These are phyloP conservation scores for Acrobeloides nanus DNA, from an alignment of 2,888 invertebrate genomes.

Conservation along the genomic window DNA sequence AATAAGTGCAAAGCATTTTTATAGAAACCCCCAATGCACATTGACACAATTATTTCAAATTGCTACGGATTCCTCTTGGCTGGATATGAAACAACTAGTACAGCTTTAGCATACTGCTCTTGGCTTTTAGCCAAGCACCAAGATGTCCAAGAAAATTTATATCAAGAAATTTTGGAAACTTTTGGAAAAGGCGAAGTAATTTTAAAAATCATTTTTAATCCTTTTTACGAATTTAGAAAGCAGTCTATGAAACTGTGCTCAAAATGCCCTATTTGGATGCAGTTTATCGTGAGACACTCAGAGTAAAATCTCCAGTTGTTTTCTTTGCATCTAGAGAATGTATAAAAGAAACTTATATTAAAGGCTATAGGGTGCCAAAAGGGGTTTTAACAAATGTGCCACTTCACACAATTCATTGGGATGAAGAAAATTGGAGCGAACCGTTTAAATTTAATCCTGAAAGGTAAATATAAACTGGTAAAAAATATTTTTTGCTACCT, in stretches of 20 bases:
- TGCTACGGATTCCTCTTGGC: constrained; percentile 58
- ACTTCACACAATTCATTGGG: constrained; percentile 20
- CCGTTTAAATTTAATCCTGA: constrained; percentile 38
- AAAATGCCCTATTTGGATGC: constrained; percentile 42
- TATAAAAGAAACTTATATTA: constrained; percentile 27
- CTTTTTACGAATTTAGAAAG: too few species aligned
- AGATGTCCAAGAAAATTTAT: constrained; percentile 56
- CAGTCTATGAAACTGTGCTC: too few species aligned
- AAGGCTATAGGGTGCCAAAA: constrained; percentile 21
- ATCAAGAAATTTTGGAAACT: constrained; percentile 55
- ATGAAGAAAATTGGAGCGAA: constrained; percentile 32
- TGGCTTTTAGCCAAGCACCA: constrained; percentile 58
- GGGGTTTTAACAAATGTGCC: constrained; percentile 24
- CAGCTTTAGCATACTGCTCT: constrained; percentile 57
- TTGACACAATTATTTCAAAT: constrained; percentile 54
- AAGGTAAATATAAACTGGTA: too few species aligned
- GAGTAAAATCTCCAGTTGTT: constrained; percentile 43
- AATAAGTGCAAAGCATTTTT: too few species aligned
- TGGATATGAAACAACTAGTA: constrained; percentile 60
- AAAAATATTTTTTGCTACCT: too few species aligned
- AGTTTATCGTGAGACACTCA: constrained; percentile 42
- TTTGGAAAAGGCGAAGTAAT: too few species aligned
- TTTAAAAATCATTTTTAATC: too few species aligned
- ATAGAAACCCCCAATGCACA: constrained; percentile 32
- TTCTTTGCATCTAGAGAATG: constrained; percentile 33